These are phyloP conservation scores for Neosalanx taihuensis DNA, from an alignment of 2,797 vertebrate genomes.

Conservation along the genomic window DNA sequence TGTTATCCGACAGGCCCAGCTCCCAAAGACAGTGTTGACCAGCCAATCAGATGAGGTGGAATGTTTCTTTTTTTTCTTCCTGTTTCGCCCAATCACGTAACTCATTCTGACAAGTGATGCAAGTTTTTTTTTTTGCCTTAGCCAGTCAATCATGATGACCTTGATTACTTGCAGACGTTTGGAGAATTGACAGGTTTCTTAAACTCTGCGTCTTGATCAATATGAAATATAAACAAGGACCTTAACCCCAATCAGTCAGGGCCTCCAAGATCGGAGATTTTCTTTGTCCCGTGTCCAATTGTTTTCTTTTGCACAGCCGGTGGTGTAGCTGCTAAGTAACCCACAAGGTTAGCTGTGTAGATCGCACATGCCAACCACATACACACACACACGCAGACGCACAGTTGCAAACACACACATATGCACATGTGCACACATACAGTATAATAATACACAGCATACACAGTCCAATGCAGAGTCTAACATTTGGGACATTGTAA, in stretches of 20 bases:
- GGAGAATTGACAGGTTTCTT: neutral
- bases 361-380: neutral
- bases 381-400: constrained; percentile 5
- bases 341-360: neutral
- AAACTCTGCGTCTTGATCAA: neutral
- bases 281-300: neutral
- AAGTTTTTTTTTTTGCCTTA: neutral
- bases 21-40: neutral
- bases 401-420: constrained; percentile 1
- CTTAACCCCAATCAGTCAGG: neutral
- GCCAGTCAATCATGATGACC: constrained; percentile 7
- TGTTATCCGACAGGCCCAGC: neutral
- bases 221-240: neutral
- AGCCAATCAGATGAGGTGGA: neutral
- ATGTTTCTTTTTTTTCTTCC: neutral
- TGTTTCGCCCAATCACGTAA: neutral
- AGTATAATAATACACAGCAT: no score
- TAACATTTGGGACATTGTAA: neutral
- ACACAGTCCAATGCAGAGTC: neutral
- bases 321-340: neutral
- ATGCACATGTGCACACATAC: neutral
- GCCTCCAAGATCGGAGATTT: neutral
- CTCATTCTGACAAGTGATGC: constrained; percentile 9
- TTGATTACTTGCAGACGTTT: constrained; percentile 15
- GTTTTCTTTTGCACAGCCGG: constrained; percentile 3